These are phyloP conservation scores for Plestiodon gilberti DNA, from an alignment of 2,113 vertebrate species.

Conservation along the genomic window DNA sequence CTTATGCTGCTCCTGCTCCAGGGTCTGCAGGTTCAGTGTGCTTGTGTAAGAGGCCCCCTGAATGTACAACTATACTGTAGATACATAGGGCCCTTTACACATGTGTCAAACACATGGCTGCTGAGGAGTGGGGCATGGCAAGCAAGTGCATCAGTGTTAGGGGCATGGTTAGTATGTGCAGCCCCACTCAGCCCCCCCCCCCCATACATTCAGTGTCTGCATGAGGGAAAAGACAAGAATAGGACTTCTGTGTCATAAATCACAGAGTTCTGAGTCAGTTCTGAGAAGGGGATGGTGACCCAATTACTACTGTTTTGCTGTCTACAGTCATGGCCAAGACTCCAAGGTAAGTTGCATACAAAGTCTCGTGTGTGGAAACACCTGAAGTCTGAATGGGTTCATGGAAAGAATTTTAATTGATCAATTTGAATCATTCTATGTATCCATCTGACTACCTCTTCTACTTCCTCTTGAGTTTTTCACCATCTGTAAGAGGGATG, in stretches of 20 bases:
- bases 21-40: too few species aligned
- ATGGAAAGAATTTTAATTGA: conserved; percentile 21
- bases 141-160: too few species aligned
- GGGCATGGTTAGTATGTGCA: too few species aligned
- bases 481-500: conserved; percentile 9
- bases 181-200: too few species aligned
- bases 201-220: too few species aligned
- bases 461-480: conserved; percentile 46
- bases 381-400: conserved; percentile 17
- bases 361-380: conserved; percentile 28
- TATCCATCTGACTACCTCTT: conserved; percentile 23
- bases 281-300: conserved; percentile 44
- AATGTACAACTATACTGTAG: too few species aligned
- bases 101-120: too few species aligned
- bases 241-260: conserved; percentile 22
- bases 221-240: too few species aligned
- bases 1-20: too few species aligned
- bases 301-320: conserved; percentile 44
- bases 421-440: conserved; percentile 18
- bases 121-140: too few species aligned
- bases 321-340: background rate
- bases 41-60: too few species aligned
- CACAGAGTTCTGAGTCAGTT: conserved; percentile 41
- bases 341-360: conserved; percentile 16
- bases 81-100: too few species aligned